phyloP scores from a whole-genome alignment of 2,888 invertebrate species.

The Celastrina argiolus region DNA sequence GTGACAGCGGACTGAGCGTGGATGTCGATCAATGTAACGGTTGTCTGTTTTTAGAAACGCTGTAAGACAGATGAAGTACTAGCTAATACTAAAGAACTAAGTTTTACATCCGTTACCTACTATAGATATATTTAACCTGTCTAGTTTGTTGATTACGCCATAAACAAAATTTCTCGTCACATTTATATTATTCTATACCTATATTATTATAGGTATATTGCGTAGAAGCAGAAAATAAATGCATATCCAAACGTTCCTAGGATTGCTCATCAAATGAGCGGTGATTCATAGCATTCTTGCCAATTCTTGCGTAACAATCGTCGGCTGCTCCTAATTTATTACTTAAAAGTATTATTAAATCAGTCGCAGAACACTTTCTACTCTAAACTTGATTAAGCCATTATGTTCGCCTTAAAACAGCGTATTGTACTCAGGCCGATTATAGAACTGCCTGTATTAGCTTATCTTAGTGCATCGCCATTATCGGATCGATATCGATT shows the following conservation, averaged over 20 bases:
- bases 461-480: slow-evolving; percentile 56
- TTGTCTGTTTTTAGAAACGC: not conserved
- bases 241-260: not conserved
- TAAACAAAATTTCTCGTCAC: not conserved
- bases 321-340: slow-evolving; percentile 43
- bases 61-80: not conserved
- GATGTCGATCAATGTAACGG: not conserved
- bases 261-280: slow-evolving; percentile 33
- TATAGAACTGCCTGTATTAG: slow-evolving; percentile 42
- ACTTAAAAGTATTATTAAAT: slow-evolving; percentile 48
- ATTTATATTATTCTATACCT: not conserved
- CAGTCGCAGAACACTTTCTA: slow-evolving; percentile 57
- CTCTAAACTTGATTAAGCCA: slow-evolving; percentile 57
- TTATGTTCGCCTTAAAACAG: slow-evolving; percentile 56
- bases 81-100: not conserved
- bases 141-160: not conserved
- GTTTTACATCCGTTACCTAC: not conserved
- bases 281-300: slow-evolving; percentile 34
- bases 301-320: slow-evolving; percentile 37
- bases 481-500: slow-evolving; percentile 48
- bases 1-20: not conserved
- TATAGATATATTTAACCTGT: not conserved
- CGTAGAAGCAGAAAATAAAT: slow-evolving; percentile 29
- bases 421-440: slow-evolving; percentile 55
- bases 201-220: no score